These are phyloP conservation scores for Ypsolopha scabrella DNA, from an alignment of 2,888 invertebrate genomes.

Conservation along the genomic window DNA sequence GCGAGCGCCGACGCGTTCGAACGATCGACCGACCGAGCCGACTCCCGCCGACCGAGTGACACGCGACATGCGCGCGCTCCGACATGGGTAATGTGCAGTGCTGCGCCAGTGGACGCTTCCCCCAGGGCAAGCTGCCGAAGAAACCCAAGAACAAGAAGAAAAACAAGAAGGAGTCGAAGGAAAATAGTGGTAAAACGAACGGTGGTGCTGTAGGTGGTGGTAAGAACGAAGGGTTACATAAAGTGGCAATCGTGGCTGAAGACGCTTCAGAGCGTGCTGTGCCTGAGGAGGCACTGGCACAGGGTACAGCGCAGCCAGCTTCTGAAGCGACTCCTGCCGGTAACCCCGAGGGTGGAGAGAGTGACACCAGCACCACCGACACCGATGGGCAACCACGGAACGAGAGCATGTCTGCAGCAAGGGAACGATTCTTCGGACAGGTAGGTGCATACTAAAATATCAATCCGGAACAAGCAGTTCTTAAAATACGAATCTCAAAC, in stretches of 20 bases:
- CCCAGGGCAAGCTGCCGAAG: conserved; percentile 44
- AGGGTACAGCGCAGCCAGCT: conserved; percentile 15
- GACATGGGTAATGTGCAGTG: conserved; percentile 70
- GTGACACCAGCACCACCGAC: conserved; percentile 14
- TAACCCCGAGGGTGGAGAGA: background rate
- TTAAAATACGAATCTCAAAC: too few relatives aligned
- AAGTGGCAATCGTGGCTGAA: conserved; percentile 49
- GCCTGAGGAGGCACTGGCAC: conserved; percentile 21
- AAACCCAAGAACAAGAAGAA: conserved; percentile 43
- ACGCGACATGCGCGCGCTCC: conserved; percentile 62
- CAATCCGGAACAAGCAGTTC: too few relatives aligned
- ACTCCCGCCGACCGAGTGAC: conserved; percentile 53
- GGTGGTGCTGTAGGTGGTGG: conserved; percentile 34
- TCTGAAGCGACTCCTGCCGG: conserved; percentile 7
- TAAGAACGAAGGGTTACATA: conserved; percentile 39
- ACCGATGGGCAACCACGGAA: conserved; percentile 23
- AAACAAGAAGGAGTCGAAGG: conserved; percentile 19
- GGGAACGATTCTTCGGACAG: conserved; percentile 62
- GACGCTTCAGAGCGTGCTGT: conserved; percentile 41
- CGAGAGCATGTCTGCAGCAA: conserved; percentile 53
- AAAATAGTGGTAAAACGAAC: conserved; percentile 42
- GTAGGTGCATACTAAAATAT: conserved; percentile 17
- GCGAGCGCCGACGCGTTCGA: conserved; percentile 60
- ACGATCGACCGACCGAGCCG: conserved; percentile 64
- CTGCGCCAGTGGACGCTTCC: conserved; percentile 63